Conservation (phyloP, 2,113 vertebrate genomes). For the Furnarius figulus region DNA sequence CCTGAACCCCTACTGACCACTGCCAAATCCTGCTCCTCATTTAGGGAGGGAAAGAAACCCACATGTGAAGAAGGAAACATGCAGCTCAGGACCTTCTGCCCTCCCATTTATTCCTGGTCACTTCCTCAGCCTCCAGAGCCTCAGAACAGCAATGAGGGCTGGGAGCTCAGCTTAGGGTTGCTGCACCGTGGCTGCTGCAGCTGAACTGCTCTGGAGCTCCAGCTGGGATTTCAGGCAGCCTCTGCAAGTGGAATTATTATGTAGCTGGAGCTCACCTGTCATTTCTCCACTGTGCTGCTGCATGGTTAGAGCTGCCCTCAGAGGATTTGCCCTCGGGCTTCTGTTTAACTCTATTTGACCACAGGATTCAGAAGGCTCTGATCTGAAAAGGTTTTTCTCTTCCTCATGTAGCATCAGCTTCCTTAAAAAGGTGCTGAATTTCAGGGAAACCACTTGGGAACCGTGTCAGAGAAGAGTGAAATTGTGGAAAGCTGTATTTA, state of each 20-base stretch:
- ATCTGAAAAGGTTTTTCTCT: background rate
- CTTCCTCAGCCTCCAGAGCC: background rate
- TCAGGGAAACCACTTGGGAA: background rate
- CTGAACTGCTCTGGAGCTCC: background rate
- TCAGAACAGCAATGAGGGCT: background rate
- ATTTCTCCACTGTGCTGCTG: background rate
- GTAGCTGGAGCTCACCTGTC: background rate
- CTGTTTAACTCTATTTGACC: background rate
- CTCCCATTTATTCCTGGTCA: background rate
- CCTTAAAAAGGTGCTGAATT: constrained; percentile 6
- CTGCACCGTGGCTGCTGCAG: background rate
- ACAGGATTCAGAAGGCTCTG: background rate
- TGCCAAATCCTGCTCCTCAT: background rate
- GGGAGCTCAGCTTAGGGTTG: background rate
- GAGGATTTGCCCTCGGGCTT: background rate
- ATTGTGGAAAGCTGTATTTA: background rate
- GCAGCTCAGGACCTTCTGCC: background rate
- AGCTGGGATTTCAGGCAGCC: background rate
- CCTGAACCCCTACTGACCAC: background rate
- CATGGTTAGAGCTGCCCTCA: background rate
- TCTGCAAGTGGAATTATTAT: background rate
- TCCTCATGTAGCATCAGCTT: background rate
- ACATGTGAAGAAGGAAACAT: background rate
- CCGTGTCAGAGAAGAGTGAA: background rate
- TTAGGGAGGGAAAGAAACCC: background rate